Evolutionary conservation across 2,888 invertebrate genomes (phyloP).

Genomic region (Mellilla xanthometata): DNA sequence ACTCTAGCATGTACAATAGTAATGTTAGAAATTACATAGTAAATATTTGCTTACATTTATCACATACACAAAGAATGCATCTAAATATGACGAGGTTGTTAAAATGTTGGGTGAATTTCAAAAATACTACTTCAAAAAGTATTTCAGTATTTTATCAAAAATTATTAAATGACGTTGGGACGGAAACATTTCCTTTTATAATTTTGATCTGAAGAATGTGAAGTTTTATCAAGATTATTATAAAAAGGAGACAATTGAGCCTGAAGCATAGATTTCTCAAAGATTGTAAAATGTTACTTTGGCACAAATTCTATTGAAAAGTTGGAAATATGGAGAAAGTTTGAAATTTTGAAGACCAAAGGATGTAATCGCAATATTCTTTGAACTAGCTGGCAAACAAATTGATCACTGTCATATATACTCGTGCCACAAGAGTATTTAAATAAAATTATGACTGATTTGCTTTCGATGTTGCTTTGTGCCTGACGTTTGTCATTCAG

Average conservation of each 20-base stretch:
- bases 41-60: constrained; percentile 34
- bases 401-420: too few species aligned
- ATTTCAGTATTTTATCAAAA: constrained; percentile 48
- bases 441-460: too few species aligned
- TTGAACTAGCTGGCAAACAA: too few species aligned
- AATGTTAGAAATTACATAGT: constrained; percentile 35
- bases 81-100: constrained; percentile 41
- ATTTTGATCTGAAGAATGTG: constrained; percentile 22
- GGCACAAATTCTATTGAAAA: constrained; percentile 26
- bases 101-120: constrained; percentile 41
- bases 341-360: too few species aligned
- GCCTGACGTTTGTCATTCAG: too few species aligned
- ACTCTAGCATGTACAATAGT: constrained; percentile 36
- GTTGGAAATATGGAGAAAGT: not conserved
- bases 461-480: too few species aligned
- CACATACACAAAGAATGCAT: constrained; percentile 42
- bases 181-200: constrained; percentile 72
- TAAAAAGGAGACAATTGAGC: constrained; percentile 27
- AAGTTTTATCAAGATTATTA: constrained; percentile 11
- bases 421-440: too few species aligned
- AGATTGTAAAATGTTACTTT: constrained; percentile 32
- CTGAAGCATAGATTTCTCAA: constrained; percentile 21
- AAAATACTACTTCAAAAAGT: constrained; percentile 42
- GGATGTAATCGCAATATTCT: too few species aligned
- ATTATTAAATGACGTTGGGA: constrained; percentile 77